Base-by-base conservation (phyloP, 2,797 vertebrate species). In the Onychomys arenicola region DNA sequence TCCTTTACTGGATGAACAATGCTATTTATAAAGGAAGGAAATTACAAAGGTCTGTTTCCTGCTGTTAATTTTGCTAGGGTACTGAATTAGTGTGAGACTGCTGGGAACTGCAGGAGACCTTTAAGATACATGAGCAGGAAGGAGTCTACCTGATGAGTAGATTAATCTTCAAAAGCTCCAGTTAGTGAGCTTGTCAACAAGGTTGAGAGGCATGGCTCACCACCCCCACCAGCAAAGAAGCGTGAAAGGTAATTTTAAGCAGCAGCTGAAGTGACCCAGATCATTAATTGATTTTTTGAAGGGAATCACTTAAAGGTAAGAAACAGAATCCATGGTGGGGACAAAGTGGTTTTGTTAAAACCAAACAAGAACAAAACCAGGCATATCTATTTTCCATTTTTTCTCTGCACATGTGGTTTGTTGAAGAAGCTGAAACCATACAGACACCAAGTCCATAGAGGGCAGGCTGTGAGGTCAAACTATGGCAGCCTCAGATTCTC, bases 51-150 rank as follows among this genome's bases (percentile, higher is more conserved):
- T 96, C 98, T 98, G 83, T 98, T 98, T 98, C 98, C 98, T 97
- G 98, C 98, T 98, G 98, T 93, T 98, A 98, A 99, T 98, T 98
- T 98, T 98, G 97, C 97, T 97, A 97, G 95, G 95, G 96, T 97
- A 97, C 92, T 98, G 98, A 98, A 98, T 99, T 98, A 98, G 98
- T 17, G 1, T 77, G 96, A 63, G 37, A 97, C 97, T 98, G 98
- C 98, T 98, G 98, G 63, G 98, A 98, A n/a, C 98, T 93, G 97
- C 97, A 73, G 98, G 98, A 98, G 89, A 96, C 97, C 97, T 98
- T 98, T 98, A 97, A 97, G 98, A 98, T 96, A 92, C 96, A 96
- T 90, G 97, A 98, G 80, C 95, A 97, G 97, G 97, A 98, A 98
- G 76, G 73, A 97, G 97, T 95, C 90, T 25, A 97, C 98, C 97